Evolutionary conservation across 2,797 vertebrate genomes (phyloP).

Genomic region (Clamator glandarius): DNA sequence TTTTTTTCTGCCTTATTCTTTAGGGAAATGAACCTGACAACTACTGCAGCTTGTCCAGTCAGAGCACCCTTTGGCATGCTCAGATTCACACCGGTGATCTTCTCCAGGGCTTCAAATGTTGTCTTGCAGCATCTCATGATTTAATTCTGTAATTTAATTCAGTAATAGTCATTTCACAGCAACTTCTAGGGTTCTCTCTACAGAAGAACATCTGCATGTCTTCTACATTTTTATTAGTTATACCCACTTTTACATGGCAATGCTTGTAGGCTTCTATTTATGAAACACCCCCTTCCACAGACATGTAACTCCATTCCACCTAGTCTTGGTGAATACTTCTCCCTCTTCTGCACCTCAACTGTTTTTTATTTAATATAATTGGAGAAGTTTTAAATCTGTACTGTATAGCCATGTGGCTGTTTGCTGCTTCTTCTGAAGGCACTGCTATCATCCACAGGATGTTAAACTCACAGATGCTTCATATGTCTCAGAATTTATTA

Average conservation of each 20-base stretch:
- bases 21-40: neutral
- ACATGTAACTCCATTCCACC: neutral
- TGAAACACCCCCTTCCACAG: neutral
- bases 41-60: neutral
- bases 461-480: conserved; percentile 57
- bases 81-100: neutral
- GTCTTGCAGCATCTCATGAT: neutral
- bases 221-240: neutral
- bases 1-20: neutral
- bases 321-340: neutral
- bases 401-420: conserved; percentile 34
- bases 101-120: neutral
- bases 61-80: neutral
- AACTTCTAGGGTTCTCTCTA: neutral
- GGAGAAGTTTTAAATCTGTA: conserved; percentile 13
- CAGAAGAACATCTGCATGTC: neutral
- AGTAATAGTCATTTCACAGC: neutral
- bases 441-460: conserved; percentile 55
- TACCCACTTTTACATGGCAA: neutral
- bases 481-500: conserved; percentile 53
- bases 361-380: neutral
- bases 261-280: neutral
- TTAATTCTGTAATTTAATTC: neutral
- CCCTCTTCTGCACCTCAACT: neutral
- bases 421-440: conserved; percentile 60